A percentile compares a stretch with the other conserved stretches of the same genome.
Evolutionary conservation across 2,797 vertebrate genomes (phyloP).

Genomic region (Falco columbarius): DNA sequence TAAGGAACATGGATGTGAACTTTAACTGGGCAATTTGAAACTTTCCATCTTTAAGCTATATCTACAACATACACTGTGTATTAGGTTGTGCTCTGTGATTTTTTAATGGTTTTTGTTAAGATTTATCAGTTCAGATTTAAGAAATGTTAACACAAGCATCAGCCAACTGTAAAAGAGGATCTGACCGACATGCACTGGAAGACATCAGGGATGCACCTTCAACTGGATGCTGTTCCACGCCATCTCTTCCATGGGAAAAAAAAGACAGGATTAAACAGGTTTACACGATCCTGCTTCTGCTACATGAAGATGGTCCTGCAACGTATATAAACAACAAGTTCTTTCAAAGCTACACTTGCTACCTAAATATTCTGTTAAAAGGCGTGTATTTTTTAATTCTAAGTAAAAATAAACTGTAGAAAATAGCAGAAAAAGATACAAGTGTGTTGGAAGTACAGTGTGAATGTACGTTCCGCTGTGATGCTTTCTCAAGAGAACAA

Average conservation of each 20-base stretch:
- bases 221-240: neutral
- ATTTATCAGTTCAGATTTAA: neutral
- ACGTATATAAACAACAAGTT: neutral
- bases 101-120: neutral
- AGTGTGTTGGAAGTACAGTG: neutral
- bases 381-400: neutral
- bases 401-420: neutral
- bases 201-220: neutral
- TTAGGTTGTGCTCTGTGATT: neutral
- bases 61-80: accelerated
- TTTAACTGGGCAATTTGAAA: neutral
- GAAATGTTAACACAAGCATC: neutral
- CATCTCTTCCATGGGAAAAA: neutral
- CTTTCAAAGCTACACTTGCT: neutral
- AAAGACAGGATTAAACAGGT: neutral
- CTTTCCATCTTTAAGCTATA: neutral
- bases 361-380: neutral
- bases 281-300: neutral
- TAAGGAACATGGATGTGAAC: accelerated
- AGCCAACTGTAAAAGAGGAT: neutral
- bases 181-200: neutral
- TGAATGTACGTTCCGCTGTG: neutral
- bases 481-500: neutral
- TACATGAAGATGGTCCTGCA: neutral
- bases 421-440: neutral